Evolutionary conservation across 2,888 invertebrate genomes (phyloP).

Genomic region (Agrochola lychnidis): DNA sequence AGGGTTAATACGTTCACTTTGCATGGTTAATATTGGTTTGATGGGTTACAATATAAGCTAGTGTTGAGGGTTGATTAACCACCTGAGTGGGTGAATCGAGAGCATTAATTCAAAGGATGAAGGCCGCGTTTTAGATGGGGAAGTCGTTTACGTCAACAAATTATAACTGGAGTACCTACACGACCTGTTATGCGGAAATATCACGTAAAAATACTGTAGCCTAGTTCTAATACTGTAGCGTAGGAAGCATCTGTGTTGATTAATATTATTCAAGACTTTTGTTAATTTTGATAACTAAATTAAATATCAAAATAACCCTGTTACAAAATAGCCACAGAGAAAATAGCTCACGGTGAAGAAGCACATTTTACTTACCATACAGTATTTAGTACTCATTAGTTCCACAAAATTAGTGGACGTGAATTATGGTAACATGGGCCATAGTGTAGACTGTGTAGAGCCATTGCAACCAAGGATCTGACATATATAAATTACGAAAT

Average conservation of each 20-base stretch:
- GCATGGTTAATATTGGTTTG: slow-evolving; percentile 33
- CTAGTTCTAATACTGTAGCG: too few species aligned
- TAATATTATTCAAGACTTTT: not conserved
- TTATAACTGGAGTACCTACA: not conserved
- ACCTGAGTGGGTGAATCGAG: not conserved
- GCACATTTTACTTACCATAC: not conserved
- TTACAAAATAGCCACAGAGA: not conserved
- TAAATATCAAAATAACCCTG: too few species aligned
- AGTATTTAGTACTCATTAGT: slow-evolving; percentile 6
- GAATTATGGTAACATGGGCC: too few species aligned
- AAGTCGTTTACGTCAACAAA: not conserved
- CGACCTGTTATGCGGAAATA: not conserved
- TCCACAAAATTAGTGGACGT: not conserved
- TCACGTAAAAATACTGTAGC: not conserved
- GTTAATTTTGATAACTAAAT: not conserved
- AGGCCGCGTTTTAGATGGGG: not conserved
- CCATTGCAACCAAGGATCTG: not conserved
- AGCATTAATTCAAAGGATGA: not conserved
- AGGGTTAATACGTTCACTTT: slow-evolving; percentile 30
- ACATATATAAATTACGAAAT: slow-evolving; percentile 11
- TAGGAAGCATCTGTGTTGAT: not conserved
- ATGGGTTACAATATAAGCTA: slow-evolving; percentile 13
- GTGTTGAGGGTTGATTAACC: slow-evolving; percentile 7
- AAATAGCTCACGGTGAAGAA: not conserved
- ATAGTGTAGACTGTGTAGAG: not conserved